Percentiles rank a stretch among this genome's conserved stretches.
Conservation (phyloP, 2,797 vertebrate species). For the Characodon lateralis region DNA sequence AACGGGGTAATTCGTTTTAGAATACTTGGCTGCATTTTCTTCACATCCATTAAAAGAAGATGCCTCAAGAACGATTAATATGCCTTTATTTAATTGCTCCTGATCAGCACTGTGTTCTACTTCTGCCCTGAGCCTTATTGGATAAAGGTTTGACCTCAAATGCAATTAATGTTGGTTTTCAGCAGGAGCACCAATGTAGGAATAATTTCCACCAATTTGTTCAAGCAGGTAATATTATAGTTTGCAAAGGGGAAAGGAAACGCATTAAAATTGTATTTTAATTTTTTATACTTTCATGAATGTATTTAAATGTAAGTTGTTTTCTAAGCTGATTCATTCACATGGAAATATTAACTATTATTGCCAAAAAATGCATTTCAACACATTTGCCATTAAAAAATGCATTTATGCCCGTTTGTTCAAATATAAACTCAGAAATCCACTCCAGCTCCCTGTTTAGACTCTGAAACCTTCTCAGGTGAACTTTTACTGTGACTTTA, state of each 20-base stretch:
- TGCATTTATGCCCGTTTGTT: neutral
- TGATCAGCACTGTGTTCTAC: conserved; percentile 14
- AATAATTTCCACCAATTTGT: too few species aligned
- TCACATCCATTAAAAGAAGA: conserved; percentile 29
- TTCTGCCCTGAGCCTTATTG: conserved; percentile 21
- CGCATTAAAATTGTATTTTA: neutral
- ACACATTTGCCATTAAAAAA: neutral
- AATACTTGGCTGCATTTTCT: conserved; percentile 40
- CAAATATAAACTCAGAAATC: neutral
- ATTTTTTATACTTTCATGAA: neutral
- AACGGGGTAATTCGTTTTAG: conserved; percentile 48
- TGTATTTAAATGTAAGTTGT: neutral
- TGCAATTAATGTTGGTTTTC: neutral
- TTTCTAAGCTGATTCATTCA: neutral
- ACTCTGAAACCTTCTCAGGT: neutral
- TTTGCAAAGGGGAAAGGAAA: neutral
- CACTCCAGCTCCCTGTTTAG: neutral
- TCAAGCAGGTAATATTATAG: neutral
- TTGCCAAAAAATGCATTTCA: neutral
- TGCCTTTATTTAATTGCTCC: conserved; percentile 26
- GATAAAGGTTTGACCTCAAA: conserved; percentile 13
- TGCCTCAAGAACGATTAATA: conserved; percentile 15
- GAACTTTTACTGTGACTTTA: neutral
- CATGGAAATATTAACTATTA: neutral
- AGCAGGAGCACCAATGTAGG: neutral